Evolutionary conservation across 2,113 vertebrate species (phyloP).

Genomic region (Willisornis vidua): DNA sequence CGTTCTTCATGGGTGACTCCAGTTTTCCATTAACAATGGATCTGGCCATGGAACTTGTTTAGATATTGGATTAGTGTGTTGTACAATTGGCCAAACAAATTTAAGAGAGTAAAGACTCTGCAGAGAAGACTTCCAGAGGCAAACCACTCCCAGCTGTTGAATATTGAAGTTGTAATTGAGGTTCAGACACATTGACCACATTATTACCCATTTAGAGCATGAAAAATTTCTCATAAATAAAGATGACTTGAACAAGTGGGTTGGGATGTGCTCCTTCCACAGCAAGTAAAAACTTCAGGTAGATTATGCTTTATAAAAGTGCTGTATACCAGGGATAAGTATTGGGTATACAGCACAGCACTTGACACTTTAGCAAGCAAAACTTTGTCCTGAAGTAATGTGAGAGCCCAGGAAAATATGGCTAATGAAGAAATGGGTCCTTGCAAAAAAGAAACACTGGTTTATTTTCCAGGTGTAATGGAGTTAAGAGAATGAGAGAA

Average conservation of each 20-base stretch:
- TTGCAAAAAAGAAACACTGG: neutral
- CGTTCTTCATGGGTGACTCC: neutral
- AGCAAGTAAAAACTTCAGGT: neutral
- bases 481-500: neutral
- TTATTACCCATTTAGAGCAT: neutral
- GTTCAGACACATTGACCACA: neutral
- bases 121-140: neutral
- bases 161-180: neutral
- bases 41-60: neutral
- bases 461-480: neutral
- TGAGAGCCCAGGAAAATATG: neutral
- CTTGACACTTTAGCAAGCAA: neutral
- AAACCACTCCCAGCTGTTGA: fast-evolving
- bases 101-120: neutral
- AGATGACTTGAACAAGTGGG: neutral
- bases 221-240: neutral
- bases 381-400: neutral
- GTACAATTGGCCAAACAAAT: neutral
- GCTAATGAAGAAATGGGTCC: neutral
- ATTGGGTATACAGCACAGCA: neutral
- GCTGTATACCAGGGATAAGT: neutral
- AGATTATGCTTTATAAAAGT: neutral
- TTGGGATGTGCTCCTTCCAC: neutral
- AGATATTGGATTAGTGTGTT: neutral
- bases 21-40: neutral